These are phyloP conservation scores for Ctenochaetus hawaiiensis DNA, from an alignment of 2,797 vertebrate genomes.

Conservation along the genomic window DNA sequence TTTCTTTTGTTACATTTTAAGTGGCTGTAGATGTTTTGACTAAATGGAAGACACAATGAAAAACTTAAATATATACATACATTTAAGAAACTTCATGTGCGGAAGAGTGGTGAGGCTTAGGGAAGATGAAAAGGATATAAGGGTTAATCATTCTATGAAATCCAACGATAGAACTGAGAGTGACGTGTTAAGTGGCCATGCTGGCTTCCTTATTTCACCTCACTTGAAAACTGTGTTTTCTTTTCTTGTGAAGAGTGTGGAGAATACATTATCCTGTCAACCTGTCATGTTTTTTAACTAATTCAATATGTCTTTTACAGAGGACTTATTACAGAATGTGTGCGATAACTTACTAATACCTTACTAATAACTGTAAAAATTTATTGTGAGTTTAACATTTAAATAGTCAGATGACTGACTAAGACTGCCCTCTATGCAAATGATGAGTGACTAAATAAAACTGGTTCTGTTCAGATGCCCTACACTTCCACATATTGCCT, in stretches of 20 bases:
- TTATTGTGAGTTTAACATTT: constrained; percentile 2
- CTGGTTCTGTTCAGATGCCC: constrained; percentile 60
- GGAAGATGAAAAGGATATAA: not conserved
- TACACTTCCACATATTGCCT: constrained; percentile 39
- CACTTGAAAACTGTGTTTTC: not conserved
- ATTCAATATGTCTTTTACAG: not conserved
- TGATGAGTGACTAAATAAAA: constrained; percentile 71
- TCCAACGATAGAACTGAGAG: not conserved
- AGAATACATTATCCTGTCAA: not conserved
- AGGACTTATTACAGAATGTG: not conserved
- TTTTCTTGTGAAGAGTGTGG: not conserved
- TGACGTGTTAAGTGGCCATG: not conserved
- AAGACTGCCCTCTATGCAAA: constrained; percentile 78
- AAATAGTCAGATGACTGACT: constrained; percentile 53
- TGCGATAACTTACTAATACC: not conserved
- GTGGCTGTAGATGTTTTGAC: not conserved
- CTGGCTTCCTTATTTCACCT: not conserved
- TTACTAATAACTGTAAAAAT: not conserved
- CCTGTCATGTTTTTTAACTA: not conserved
- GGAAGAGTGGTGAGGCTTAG: not conserved
- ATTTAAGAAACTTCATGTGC: not conserved
- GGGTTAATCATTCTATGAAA: not conserved
- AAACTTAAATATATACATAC: no score
- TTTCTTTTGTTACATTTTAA: not conserved
- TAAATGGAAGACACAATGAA: not conserved